Evolutionary conservation across 2,797 vertebrate genomes (phyloP).

Genomic region (Takifugu ocellatus): DNA sequence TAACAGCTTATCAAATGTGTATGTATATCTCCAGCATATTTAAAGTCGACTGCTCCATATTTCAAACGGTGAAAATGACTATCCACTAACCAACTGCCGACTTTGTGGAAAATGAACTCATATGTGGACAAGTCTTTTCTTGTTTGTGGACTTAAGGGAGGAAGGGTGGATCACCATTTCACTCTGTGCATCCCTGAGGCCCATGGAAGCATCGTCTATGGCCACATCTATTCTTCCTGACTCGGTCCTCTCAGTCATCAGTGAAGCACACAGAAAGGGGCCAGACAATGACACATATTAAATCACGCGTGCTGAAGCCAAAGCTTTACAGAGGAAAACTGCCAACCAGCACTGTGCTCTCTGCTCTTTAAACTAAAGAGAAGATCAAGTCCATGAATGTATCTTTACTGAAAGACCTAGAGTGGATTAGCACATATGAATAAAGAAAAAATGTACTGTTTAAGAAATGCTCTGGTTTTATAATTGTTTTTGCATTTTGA

Average conservation of each 20-base stretch:
- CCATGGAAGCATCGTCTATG: conserved; percentile 40
- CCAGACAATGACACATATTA: conserved; percentile 44
- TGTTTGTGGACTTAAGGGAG: conserved; percentile 3
- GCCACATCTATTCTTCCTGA: conserved; percentile 27
- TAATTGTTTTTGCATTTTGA: too few species aligned
- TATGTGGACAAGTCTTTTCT: neutral
- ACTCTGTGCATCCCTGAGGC: conserved; percentile 58
- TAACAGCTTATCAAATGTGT: conserved; percentile 21
- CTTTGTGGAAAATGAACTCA: conserved; percentile 5
- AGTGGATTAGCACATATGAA: conserved; percentile 1
- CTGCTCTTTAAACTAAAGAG: conserved; percentile 21
- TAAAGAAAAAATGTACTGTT: too few species aligned
- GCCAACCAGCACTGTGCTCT: conserved; percentile 21
- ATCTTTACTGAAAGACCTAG: conserved; percentile 4
- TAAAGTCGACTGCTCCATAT: conserved; percentile 2
- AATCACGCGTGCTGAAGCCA: conserved; percentile 26
- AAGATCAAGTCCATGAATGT: conserved; percentile 18
- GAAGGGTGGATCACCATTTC: conserved; percentile 44
- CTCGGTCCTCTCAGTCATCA: conserved; percentile 31
- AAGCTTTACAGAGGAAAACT: conserved; percentile 23
- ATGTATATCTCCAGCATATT: neutral
- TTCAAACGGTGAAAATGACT: neutral
- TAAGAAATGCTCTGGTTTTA: too few species aligned
- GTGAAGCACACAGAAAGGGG: conserved; percentile 17
- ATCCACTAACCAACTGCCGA: neutral